Conservation (phyloP, 2,888 invertebrate species). For the Cerastis leucographa region DNA sequence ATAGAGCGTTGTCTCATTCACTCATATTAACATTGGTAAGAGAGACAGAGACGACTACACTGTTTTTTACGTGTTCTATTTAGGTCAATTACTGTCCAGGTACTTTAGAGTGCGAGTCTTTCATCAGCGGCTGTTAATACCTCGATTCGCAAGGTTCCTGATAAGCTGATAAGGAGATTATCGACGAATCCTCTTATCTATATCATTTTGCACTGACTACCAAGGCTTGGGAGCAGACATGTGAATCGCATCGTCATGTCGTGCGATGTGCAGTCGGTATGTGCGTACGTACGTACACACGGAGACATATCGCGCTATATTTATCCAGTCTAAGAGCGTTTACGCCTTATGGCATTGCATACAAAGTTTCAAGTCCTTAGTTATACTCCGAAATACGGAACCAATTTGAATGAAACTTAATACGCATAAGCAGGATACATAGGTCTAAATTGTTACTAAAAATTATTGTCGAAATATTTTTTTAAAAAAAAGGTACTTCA, state of each 20-base stretch:
- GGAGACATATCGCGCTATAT: too few species aligned
- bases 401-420: too few species aligned
- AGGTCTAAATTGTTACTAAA: too few species aligned
- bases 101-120: background rate
- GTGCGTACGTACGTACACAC: background rate
- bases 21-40: background rate
- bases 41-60: too few species aligned
- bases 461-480: too few species aligned
- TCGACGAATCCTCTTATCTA: conserved; percentile 15
- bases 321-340: too few species aligned
- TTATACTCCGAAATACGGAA: too few species aligned
- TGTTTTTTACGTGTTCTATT: too few species aligned
- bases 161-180: conserved; percentile 51
- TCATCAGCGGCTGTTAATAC: conserved; percentile 32
- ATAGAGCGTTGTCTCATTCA: background rate
- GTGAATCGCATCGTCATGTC: conserved; percentile 15
- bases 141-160: conserved; percentile 14
- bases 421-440: too few species aligned
- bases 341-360: too few species aligned
- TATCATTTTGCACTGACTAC: conserved; percentile 41
- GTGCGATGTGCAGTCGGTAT: background rate
- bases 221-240: conserved; percentile 1
- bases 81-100: background rate
- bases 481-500: too few species aligned
- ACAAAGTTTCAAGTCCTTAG: too few species aligned